Evolutionary conservation across 2,888 invertebrate species (phyloP).

Genomic region (Leptinotarsa rubiginosa): DNA sequence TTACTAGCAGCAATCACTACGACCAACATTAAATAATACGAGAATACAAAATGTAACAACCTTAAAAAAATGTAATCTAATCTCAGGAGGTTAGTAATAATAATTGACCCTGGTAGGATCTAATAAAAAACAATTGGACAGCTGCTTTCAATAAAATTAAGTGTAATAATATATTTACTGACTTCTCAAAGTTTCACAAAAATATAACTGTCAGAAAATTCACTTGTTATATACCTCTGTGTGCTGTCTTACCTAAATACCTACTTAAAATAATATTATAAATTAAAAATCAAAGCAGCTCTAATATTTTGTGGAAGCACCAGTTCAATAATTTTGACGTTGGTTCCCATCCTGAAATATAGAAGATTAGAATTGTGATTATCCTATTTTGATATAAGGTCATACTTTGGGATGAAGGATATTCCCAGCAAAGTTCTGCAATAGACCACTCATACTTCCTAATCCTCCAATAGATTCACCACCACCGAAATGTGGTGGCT

Average conservation of each 20-base stretch:
- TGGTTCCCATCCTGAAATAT: not conserved
- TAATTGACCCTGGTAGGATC: not conserved
- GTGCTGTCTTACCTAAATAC: not conserved
- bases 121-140: not conserved
- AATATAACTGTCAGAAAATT: not conserved
- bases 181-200: no score
- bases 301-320: constrained; percentile 11
- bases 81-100: constrained; percentile 7
- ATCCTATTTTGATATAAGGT: not conserved
- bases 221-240: not conserved
- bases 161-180: no score
- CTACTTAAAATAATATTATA: not conserved
- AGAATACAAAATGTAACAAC: not conserved
- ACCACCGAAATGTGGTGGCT: constrained; percentile 52
- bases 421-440: constrained; percentile 59
- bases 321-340: constrained; percentile 4
- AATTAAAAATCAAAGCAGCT: constrained; percentile 10
- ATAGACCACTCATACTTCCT: constrained; percentile 61
- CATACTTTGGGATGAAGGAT: constrained; percentile 51
- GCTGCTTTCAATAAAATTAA: no score
- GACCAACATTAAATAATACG: no score
- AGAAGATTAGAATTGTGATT: not conserved
- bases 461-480: constrained; percentile 60
- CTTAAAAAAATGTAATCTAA: not conserved
- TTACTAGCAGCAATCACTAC: no score